Percentiles rank a stretch among this genome's conserved stretches.
These are phyloP conservation scores for Mixornis gularis DNA, from an alignment of 2,113 vertebrate genomes.

Conservation along the genomic window DNA sequence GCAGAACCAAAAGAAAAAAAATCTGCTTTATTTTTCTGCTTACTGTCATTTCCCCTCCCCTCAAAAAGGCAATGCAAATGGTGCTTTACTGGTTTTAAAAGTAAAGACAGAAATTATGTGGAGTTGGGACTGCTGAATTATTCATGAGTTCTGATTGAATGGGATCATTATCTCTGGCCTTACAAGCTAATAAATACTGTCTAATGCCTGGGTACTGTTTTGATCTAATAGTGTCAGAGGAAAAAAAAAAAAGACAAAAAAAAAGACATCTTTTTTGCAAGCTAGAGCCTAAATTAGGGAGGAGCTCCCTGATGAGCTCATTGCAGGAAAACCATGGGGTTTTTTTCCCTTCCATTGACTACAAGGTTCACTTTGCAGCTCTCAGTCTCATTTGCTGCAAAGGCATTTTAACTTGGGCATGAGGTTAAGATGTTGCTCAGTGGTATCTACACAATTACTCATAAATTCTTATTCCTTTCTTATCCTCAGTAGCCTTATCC, in stretches of 20 bases:
- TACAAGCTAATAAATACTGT: constrained; percentile 80
- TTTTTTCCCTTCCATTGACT: neutral
- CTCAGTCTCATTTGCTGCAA: neutral
- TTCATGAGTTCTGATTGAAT: constrained; percentile 80
- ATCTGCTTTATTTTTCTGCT: constrained; percentile 59
- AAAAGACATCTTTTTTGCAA: constrained; percentile 38
- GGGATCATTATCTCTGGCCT: constrained; percentile 77
- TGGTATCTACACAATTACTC: neutral
- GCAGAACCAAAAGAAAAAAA: constrained; percentile 27
- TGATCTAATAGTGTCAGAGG: constrained; percentile 72
- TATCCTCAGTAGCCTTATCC: neutral
- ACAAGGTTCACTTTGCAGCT: neutral
- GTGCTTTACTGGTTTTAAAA: constrained; percentile 72
- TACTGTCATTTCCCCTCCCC: constrained; percentile 34
- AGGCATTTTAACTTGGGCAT: constrained; percentile 19
- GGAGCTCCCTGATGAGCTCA: constrained; percentile 58
- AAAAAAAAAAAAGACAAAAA: neutral
- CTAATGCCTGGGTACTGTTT: constrained; percentile 77
- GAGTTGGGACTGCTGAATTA: constrained; percentile 76
- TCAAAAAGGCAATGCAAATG: constrained; percentile 64
- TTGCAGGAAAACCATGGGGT: constrained; percentile 8
- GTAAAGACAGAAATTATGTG: constrained; percentile 74
- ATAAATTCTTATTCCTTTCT: neutral
- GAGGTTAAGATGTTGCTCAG: neutral
- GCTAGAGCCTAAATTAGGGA: constrained; percentile 64